phyloP scores from a whole-genome alignment of 2,113 vertebrate genomes.

The Hystrix cristata region DNA sequence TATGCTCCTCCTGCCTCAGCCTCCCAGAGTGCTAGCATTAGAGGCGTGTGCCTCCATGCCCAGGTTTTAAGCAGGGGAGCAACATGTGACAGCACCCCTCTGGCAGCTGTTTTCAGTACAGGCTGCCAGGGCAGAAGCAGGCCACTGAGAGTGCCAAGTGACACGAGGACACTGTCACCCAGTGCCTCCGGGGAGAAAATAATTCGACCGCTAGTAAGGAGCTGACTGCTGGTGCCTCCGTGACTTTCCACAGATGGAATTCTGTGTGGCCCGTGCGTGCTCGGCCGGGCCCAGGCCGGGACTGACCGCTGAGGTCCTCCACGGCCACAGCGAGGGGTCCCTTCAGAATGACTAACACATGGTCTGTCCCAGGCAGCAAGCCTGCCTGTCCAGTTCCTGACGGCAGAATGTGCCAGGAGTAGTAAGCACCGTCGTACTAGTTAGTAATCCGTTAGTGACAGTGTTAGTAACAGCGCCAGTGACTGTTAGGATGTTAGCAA shows the following conservation, averaged over 20 bases:
- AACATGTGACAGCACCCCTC: background rate
- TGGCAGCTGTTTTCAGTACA: background rate
- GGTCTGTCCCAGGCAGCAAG: background rate
- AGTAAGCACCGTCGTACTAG: background rate
- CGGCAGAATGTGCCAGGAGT: background rate
- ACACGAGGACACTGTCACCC: background rate
- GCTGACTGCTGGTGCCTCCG: too few relatives aligned
- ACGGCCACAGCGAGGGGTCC: background rate
- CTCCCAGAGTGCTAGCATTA: background rate
- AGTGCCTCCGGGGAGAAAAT: background rate
- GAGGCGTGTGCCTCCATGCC: background rate
- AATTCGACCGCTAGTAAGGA: background rate
- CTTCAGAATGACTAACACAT: background rate
- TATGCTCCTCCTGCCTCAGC: background rate
- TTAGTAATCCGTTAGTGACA: slow-evolving; percentile 46
- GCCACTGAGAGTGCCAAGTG: background rate
- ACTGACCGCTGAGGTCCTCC: background rate
- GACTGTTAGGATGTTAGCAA: background rate
- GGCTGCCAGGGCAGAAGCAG: background rate
- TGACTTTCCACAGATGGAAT: background rate
- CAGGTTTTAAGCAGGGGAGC: background rate
- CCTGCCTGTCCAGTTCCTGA: background rate
- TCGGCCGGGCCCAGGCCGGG: background rate
- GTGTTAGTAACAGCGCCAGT: background rate
- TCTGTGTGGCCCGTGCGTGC: background rate